These are phyloP conservation scores for Atopsyche davidsoni DNA, from an alignment of 1,140 invertebrate species.

Conservation along the genomic window DNA sequence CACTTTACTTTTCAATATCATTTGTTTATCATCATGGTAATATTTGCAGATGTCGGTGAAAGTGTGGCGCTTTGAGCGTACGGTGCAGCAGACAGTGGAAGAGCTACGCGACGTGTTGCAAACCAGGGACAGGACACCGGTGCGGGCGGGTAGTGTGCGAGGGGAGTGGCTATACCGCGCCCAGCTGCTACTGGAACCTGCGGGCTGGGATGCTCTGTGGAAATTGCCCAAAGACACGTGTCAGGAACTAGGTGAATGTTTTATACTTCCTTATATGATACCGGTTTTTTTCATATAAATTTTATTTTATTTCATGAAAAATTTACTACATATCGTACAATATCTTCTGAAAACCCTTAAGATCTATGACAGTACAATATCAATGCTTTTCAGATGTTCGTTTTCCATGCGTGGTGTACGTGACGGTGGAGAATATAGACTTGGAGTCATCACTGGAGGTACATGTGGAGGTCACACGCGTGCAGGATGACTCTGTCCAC, in stretches of 20 bases:
- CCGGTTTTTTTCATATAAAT: too few relatives aligned
- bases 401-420: constrained; percentile 26
- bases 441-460: constrained; percentile 14
- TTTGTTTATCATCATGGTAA: too few relatives aligned
- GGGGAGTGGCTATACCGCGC: constrained; percentile 24
- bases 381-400: constrained; percentile 13
- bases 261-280: too few relatives aligned
- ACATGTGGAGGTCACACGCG: constrained; percentile 17
- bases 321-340: too few relatives aligned
- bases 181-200: constrained; percentile 24
- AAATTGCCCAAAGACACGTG: constrained; percentile 23
- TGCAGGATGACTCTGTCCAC: constrained; percentile 23
- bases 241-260: constrained; percentile 13
- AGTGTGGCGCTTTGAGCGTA: constrained; percentile 21
- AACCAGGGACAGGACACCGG: not conserved
- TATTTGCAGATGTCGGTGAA: constrained; percentile 15
- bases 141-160: constrained; percentile 13
- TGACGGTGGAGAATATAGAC: constrained; percentile 19
- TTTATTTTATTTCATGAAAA: too few relatives aligned
- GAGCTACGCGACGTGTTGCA: constrained; percentile 22
- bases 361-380: too few relatives aligned
- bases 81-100: constrained; percentile 18
- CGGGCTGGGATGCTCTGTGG: constrained; percentile 27
- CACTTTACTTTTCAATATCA: too few relatives aligned
- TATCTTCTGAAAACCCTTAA: too few relatives aligned